Conservation (phyloP, 1,140 invertebrate genomes). For the Cardiocondyla obscurior region DNA sequence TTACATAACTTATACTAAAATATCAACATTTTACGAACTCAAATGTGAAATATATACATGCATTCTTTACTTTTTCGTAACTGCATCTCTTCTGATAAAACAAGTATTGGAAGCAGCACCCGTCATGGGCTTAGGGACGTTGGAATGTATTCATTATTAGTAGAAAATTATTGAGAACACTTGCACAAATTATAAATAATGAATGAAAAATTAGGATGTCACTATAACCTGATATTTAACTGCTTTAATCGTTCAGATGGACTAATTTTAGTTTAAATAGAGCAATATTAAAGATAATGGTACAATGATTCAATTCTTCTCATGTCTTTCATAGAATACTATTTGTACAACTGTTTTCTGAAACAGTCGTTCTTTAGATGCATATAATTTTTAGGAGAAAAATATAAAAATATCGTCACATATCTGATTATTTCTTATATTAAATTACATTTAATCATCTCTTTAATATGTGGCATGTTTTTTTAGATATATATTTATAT, state of each 20-base stretch:
- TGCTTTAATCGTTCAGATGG: neutral
- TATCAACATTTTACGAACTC: conserved; percentile 4
- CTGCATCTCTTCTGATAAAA: neutral
- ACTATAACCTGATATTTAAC: neutral
- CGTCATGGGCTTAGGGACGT: neutral
- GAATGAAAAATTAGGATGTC: neutral
- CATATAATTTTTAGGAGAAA: neutral
- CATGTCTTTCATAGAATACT: conserved; percentile 2
- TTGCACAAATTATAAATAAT: neutral
- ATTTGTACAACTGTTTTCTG: neutral
- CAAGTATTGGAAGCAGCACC: conserved; percentile 39
- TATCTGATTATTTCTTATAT: neutral
- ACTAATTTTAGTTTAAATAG: conserved; percentile 1
- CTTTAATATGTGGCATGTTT: neutral
- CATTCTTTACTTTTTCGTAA: conserved; percentile 1
- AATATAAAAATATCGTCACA: conserved; percentile 16
- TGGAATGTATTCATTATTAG: conserved; percentile 46
- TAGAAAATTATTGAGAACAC: conserved; percentile 30
- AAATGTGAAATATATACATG: conserved; percentile 7
- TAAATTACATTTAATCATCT: neutral
- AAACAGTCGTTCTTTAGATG: neutral
- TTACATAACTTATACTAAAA: neutral
- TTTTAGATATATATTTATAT: conserved; percentile 19
- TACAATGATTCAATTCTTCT: conserved; percentile 20
- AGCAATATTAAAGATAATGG: conserved; percentile 11